A percentile compares a stretch with the other conserved stretches of the same genome.
These are phyloP conservation scores for Odobenus rosmarus DNA, from an alignment of 2,113 vertebrate genomes.

Conservation along the genomic window DNA sequence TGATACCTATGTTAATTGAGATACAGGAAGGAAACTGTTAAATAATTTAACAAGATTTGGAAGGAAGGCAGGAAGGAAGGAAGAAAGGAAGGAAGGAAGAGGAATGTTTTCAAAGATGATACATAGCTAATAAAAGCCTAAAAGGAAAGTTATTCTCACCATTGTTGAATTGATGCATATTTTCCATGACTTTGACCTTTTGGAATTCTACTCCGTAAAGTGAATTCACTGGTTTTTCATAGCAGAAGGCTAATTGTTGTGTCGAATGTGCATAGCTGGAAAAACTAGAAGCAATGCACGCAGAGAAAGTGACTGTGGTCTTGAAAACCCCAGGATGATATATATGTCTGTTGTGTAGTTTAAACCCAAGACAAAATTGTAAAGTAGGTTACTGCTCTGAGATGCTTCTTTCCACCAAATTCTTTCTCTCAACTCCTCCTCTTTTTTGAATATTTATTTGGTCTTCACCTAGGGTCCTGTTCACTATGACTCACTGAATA, in stretches of 20 bases:
- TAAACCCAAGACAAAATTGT: neutral
- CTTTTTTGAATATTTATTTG: neutral
- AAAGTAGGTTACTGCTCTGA: neutral
- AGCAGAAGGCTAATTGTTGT: neutral
- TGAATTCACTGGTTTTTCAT: neutral
- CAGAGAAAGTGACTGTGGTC: neutral
- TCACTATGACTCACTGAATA: neutral
- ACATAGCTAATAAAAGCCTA: neutral
- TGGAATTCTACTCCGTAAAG: neutral
- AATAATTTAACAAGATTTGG: neutral
- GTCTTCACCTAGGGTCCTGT: neutral
- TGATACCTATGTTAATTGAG: neutral
- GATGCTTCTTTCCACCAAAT: neutral
- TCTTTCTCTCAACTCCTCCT: neutral
- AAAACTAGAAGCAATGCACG: neutral
- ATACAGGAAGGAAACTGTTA: neutral
- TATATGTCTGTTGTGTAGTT: neutral
- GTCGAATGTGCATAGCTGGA: neutral
- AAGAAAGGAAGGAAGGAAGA: neutral
- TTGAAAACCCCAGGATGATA: neutral
- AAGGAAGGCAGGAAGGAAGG: neutral
- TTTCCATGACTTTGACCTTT: neutral
- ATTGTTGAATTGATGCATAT: neutral
- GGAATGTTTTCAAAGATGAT: neutral
- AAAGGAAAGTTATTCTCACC: neutral